Percentiles rank a stretch among this genome's conserved stretches.
phyloP scores from a whole-genome alignment of 2,888 invertebrate genomes.

The Oscheius onirici region DNA sequence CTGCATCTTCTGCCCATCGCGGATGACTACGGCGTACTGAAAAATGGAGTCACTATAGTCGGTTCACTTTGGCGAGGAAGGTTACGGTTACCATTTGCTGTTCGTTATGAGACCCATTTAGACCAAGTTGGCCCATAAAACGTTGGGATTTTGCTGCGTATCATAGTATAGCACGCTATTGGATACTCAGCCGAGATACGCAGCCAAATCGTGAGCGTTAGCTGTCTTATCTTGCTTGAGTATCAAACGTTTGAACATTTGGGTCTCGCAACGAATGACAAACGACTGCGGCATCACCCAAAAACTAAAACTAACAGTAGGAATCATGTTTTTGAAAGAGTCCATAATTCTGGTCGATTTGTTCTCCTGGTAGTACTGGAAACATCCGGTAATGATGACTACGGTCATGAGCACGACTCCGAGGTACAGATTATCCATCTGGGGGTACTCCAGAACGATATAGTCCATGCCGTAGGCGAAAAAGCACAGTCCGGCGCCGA shows the following conservation, averaged over 20 bases:
- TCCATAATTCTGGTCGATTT: conserved; percentile 73
- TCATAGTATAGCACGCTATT: too few relatives aligned
- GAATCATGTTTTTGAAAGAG: conserved; percentile 82
- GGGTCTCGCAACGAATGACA: too few relatives aligned
- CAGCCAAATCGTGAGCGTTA: too few relatives aligned
- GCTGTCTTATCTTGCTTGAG: too few relatives aligned
- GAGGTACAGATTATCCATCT: conserved; percentile 74
- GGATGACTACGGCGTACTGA: conserved; percentile 85
- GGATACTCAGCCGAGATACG: too few relatives aligned
- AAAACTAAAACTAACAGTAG: conserved; percentile 56
- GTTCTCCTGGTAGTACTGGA: conserved; percentile 78
- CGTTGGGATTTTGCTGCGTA: too few relatives aligned
- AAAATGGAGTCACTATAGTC: neutral
- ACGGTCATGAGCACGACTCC: conserved; percentile 78
- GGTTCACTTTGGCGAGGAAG: too few relatives aligned
- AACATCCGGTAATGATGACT: conserved; percentile 80
- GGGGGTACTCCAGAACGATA: conserved; percentile 56
- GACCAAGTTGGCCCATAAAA: too few relatives aligned
- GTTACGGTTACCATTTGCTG: too few relatives aligned
- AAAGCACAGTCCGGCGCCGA: conserved; percentile 72
- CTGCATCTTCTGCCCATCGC: conserved; percentile 75
- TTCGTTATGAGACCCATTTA: too few relatives aligned
- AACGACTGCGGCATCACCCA: too few relatives aligned
- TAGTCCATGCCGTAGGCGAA: conserved; percentile 51
- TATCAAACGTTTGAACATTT: too few relatives aligned